Base-by-base conservation (phyloP, 2,888 invertebrate species). In the Sarcophaga variegata region DNA sequence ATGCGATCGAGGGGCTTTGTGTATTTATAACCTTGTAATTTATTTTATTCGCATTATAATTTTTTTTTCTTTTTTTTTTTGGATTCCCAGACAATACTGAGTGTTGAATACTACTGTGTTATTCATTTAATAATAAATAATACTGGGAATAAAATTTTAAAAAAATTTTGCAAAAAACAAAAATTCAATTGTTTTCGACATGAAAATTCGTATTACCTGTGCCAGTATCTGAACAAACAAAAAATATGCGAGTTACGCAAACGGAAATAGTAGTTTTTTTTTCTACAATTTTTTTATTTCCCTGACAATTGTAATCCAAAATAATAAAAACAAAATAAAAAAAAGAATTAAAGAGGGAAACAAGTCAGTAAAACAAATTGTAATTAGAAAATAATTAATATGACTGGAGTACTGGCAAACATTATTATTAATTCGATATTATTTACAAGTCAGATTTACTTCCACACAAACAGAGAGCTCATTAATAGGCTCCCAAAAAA, bases 191-290 rank as follows among this genome's bases (percentile, higher is more conserved):
- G 66, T 81, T 59, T 81, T 25, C 25, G n/a, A 72, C 10, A 20
- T 27, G 45, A 64, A 59, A 27, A 67, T 22, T 81, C 8, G 37
- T 69, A 45, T 54, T 54, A 54, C 54, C 54, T 17, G 17, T 54
- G 0, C 54, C 17, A 17, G 12, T 54, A 54, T 17, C 17, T 37
- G 37, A 37, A 37, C 37, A 37, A 37, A 37, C 22, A 37, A 37
- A 27, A 74, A 25, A 12, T 27, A 67, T 45, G 49, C 25, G 20
- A 5, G 47, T 81, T 63, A 64, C 69, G 81, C 81, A 76, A 82
- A 76, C 81, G 76, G 82, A 82, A 76, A 76, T 47, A 70, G 12
- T 12, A 54, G 11, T n/a, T 54, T 63, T 75, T 69, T 14, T 45
- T 20, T 60, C n/a, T n/a, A n/a, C n/a, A 60, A 59, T 12, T 72